A percentile compares a stretch with the other conserved stretches of the same genome.
These are phyloP conservation scores for Schizopygopsis malacanthus DNA, from an alignment of 2,797 vertebrate genomes.

Conservation along the genomic window DNA sequence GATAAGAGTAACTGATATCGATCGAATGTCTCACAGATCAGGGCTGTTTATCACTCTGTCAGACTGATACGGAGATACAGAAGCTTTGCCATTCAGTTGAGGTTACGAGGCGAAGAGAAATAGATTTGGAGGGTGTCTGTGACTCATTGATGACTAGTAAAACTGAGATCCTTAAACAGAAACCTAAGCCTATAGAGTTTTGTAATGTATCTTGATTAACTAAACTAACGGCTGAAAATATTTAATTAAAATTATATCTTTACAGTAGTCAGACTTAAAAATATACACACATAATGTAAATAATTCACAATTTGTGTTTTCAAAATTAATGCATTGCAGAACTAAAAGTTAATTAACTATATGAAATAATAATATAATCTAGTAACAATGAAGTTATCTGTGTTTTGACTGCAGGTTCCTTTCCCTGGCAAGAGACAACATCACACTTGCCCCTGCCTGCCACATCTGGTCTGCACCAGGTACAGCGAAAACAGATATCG, in stretches of 20 bases:
- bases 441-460: slow-evolving; percentile 88
- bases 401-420: slow-evolving; percentile 78
- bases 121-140: slow-evolving; percentile 8
- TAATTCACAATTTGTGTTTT: not conserved
- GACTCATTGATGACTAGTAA: slow-evolving; percentile 28
- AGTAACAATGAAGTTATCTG: not conserved
- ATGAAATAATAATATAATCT: not conserved
- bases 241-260: not conserved
- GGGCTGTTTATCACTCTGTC: slow-evolving; percentile 66
- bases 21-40: slow-evolving; percentile 64
- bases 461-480: slow-evolving; percentile 82
- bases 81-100: slow-evolving; percentile 44
- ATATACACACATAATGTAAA: not conserved
- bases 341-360: not conserved
- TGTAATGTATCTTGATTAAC: not conserved
- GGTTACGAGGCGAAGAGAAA: slow-evolving; percentile 5
- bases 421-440: slow-evolving; percentile 86
- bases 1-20: slow-evolving; percentile 73
- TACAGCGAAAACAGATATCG: slow-evolving; percentile 80
- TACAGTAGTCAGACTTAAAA: not conserved
- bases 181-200: not conserved
- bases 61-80: slow-evolving; percentile 46
- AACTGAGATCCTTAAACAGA: slow-evolving; percentile 15
- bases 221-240: not conserved
- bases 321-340: not conserved